Conservation (phyloP, 2,888 invertebrate genomes). For the Chloroclystis v-ata region DNA sequence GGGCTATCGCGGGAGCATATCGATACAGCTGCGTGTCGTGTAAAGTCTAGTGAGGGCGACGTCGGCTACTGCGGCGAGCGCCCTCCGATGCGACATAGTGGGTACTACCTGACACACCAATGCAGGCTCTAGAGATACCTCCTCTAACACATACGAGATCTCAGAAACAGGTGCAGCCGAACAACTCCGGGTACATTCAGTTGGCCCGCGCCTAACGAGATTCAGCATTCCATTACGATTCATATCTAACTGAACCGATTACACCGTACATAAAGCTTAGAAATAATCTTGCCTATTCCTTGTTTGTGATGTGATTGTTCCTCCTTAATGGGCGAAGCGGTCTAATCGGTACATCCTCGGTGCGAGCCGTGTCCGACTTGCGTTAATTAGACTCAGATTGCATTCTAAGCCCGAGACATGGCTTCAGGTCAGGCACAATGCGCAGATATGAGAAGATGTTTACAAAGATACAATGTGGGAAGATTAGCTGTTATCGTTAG, state of each 20-base stretch:
- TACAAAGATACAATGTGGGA: constrained; percentile 21
- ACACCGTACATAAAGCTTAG: constrained; percentile 27
- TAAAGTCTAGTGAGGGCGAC: constrained; percentile 34
- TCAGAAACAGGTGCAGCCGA: constrained; percentile 17
- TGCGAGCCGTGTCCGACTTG: constrained; percentile 53
- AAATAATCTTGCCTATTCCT: constrained; percentile 61
- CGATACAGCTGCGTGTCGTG: constrained; percentile 51
- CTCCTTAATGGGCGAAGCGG: constrained; percentile 64
- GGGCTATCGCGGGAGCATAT: constrained; percentile 66
- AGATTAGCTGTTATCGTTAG: constrained; percentile 1
- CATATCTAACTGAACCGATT: constrained; percentile 28
- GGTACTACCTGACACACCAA: constrained; percentile 41
- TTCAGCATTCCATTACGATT: constrained; percentile 27
- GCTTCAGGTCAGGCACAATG: constrained; percentile 48
- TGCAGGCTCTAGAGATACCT: constrained; percentile 35
- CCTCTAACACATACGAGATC: constrained; percentile 8
- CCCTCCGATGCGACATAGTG: constrained; percentile 28
- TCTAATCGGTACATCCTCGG: constrained; percentile 72
- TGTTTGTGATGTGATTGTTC: constrained; percentile 73
- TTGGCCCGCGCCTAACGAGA: constrained; percentile 14
- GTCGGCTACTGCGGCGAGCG: constrained; percentile 32
- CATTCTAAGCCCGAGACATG: constrained; percentile 56
- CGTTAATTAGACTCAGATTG: constrained; percentile 71
- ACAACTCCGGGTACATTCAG: constrained; percentile 17
- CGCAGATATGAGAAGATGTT: constrained; percentile 25